phyloP scores from a whole-genome alignment of 2,888 invertebrate genomes.

The Lomographa bimaculata region DNA sequence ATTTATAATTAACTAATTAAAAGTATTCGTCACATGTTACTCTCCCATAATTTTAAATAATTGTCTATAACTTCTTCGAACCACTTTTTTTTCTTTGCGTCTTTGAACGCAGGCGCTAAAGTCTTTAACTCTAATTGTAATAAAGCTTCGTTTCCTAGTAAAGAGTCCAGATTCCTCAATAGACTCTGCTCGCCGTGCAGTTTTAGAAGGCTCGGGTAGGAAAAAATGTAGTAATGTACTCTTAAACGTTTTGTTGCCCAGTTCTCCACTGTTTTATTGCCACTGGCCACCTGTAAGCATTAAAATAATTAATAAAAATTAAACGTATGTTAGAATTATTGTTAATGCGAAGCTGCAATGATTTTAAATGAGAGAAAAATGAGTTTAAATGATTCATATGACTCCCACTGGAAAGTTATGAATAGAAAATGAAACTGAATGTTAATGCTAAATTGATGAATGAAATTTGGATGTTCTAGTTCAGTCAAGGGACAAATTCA shows the following conservation, averaged over 20 bases:
- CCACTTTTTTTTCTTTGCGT: constrained; percentile 89
- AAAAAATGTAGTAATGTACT: constrained; percentile 91
- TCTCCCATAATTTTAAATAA: constrained; percentile 95
- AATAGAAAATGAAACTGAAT: too few species aligned
- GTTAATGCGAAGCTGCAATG: constrained; percentile 8
- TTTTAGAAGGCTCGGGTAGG: constrained; percentile 91
- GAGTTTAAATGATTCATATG: too few species aligned
- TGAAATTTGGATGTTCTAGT: too few species aligned
- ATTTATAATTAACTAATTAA: constrained; percentile 22
- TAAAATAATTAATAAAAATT: constrained; percentile 5
- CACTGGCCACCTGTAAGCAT: constrained; percentile 87
- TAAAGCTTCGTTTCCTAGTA: constrained; percentile 92
- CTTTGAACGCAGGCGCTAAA: constrained; percentile 90
- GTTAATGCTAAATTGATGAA: too few species aligned
- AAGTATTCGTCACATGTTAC: constrained; percentile 87
- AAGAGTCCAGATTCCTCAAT: constrained; percentile 87
- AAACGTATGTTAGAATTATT: background rate
- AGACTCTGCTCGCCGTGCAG: constrained; percentile 90
- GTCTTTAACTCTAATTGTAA: constrained; percentile 92
- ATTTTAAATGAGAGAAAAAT: too few species aligned
- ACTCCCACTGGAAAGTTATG: too few species aligned
- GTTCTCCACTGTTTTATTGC: constrained; percentile 89
- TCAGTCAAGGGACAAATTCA: too few species aligned
- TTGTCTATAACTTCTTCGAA: constrained; percentile 95
- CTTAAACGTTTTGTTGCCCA: constrained; percentile 89